Evolutionary conservation across 92 coral and sea anemone genomes (phyloP).

Genomic region (Palythoa grandiflora): DNA sequence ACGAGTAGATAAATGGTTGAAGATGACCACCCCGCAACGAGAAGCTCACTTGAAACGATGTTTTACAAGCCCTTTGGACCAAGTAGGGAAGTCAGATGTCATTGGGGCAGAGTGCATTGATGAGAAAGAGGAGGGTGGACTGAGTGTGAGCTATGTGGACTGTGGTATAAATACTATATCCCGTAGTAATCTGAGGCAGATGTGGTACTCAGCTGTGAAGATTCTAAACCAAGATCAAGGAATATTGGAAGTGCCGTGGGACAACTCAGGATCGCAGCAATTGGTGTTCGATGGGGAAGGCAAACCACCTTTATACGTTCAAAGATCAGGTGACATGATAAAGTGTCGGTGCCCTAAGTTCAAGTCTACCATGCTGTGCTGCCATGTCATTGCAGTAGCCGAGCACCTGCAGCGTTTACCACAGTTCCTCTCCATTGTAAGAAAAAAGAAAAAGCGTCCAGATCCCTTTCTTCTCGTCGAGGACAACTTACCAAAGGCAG

Average conservation of each 20-base stretch:
- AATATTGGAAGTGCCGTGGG: constrained; percentile 50
- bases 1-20: constrained; percentile 51
- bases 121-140: constrained; percentile 35
- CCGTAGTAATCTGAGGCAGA: constrained; percentile 43
- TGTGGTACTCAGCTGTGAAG: constrained; percentile 46
- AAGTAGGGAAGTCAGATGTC: constrained; percentile 30
- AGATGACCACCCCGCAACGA: constrained; percentile 43
- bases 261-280: constrained; percentile 46
- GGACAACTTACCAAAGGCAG: constrained; percentile 37
- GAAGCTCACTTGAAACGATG: constrained; percentile 53
- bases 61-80: constrained; percentile 46
- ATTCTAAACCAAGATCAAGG: constrained; percentile 45
- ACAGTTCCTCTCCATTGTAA: constrained; percentile 28
- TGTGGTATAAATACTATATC: constrained; percentile 50
- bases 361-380: constrained; percentile 47
- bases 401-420: constrained; percentile 37
- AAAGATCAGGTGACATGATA: constrained; percentile 30
- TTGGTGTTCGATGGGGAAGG: constrained; percentile 55
- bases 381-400: constrained; percentile 48
- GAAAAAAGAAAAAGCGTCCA: constrained; percentile 31
- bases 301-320: constrained; percentile 43
- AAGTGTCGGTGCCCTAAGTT: constrained; percentile 51
- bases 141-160: constrained; percentile 45
- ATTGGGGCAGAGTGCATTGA: constrained; percentile 36
- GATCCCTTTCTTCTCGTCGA: constrained; percentile 14